phyloP scores from a whole-genome alignment of 2,113 vertebrate species.

The Melanotaenia duboulayi region DNA sequence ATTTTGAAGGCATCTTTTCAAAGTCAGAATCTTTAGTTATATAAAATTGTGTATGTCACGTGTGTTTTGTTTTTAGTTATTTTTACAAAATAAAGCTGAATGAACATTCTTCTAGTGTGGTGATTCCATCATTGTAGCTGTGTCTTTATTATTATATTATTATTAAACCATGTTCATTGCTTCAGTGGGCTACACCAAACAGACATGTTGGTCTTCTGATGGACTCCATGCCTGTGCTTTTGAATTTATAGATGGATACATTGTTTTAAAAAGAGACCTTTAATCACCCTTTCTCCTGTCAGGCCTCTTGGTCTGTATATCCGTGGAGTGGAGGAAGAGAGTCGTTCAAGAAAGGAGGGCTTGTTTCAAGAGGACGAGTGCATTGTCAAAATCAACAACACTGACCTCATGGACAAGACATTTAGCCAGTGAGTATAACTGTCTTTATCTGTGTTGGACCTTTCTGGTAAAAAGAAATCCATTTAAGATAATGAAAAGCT shows the following conservation, averaged over 20 bases:
- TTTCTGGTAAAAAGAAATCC: too few species aligned
- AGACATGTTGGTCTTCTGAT: neutral
- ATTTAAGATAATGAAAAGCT: too few species aligned
- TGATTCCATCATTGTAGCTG: too few species aligned
- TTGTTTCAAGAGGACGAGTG: constrained; percentile 94
- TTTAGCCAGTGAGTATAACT: constrained; percentile 90
- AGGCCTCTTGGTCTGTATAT: constrained; percentile 93
- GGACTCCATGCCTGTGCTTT: neutral
- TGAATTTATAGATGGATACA: neutral
- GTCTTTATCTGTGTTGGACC: neutral
- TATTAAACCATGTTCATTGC: too few species aligned
- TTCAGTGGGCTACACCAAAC: neutral
- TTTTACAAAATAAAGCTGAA: too few species aligned
- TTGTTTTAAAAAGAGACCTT: neutral
- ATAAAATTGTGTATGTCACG: too few species aligned
- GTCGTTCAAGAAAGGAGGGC: constrained; percentile 89
- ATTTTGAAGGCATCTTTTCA: too few species aligned
- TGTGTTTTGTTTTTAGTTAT: too few species aligned
- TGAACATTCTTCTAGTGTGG: too few species aligned
- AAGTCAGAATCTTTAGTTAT: too few species aligned
- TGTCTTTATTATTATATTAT: too few species aligned
- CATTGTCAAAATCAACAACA: constrained; percentile 93
- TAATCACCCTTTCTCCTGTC: neutral
- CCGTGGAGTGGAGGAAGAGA: constrained; percentile 92
- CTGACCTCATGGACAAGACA: constrained; percentile 91